Conservation (phyloP, 1,140 invertebrate species). For the Plodia interpunctella region DNA sequence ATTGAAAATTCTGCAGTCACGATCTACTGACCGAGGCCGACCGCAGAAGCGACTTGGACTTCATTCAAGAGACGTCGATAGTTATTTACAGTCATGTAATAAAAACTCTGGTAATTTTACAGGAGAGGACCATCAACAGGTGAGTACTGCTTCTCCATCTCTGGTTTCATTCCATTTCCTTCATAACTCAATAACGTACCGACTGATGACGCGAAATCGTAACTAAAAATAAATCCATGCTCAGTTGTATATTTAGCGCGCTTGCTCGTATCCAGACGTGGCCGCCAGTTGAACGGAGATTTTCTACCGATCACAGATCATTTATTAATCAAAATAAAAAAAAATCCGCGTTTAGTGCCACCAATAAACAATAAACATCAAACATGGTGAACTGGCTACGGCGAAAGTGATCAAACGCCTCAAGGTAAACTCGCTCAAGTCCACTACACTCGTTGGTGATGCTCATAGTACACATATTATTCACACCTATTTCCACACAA, state of each 20-base stretch:
- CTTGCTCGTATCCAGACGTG: slow-evolving; percentile 51
- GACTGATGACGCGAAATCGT: slow-evolving; percentile 68
- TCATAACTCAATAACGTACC: slow-evolving; percentile 34
- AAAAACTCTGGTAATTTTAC: not conserved
- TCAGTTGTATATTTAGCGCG: slow-evolving; percentile 75
- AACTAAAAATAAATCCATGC: slow-evolving; percentile 74
- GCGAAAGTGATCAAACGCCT: slow-evolving; percentile 34
- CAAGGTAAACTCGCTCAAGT: slow-evolving; percentile 64
- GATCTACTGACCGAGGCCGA: slow-evolving; percentile 9
- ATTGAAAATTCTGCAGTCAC: slow-evolving; percentile 13
- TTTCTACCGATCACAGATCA: slow-evolving; percentile 64
- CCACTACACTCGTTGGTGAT: slow-evolving; percentile 56
- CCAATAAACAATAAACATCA: slow-evolving; percentile 41
- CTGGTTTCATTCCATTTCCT: slow-evolving; percentile 19
- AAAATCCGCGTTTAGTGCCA: slow-evolving; percentile 36
- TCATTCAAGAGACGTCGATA: slow-evolving; percentile 23
- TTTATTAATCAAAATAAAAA: slow-evolving; percentile 39
- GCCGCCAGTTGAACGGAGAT: slow-evolving; percentile 65
- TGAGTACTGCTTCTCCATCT: slow-evolving; percentile 7
- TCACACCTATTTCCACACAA: slow-evolving; percentile 74
- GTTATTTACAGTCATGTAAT: not conserved
- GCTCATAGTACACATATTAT: slow-evolving; percentile 66
- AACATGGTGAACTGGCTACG: slow-evolving; percentile 32
- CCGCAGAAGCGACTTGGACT: slow-evolving; percentile 28
- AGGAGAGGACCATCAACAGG: not conserved